A percentile compares a stretch with the other conserved stretches of the same genome.
These are phyloP conservation scores for Centroberyx gerrardi DNA, from an alignment of 2,797 vertebrate species.

Conservation along the genomic window DNA sequence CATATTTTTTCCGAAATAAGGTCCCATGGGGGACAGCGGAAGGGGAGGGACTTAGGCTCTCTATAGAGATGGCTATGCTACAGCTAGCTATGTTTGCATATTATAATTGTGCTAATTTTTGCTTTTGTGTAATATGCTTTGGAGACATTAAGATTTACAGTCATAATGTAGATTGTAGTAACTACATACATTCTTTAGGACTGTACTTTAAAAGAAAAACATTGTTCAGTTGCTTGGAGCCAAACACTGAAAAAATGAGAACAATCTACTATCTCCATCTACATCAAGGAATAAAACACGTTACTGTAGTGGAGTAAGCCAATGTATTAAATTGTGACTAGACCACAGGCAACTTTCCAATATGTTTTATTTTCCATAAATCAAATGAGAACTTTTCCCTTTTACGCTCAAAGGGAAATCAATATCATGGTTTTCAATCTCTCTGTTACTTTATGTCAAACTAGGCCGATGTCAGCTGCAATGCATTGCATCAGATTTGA, in stretches of 20 bases:
- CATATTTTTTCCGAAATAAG: too few species aligned
- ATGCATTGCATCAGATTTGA: constrained; percentile 46
- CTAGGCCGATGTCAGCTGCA: constrained; percentile 49
- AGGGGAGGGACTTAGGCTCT: too few species aligned
- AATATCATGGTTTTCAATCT: constrained; percentile 59
- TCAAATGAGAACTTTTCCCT: constrained; percentile 52
- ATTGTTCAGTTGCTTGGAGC: neutral
- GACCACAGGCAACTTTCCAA: constrained; percentile 50
- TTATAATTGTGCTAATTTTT: constrained; percentile 50
- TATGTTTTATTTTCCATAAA: constrained; percentile 62
- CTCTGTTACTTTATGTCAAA: constrained; percentile 47
- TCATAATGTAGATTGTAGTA: constrained; percentile 27
- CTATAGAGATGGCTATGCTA: constrained; percentile 31
- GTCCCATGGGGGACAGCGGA: too few species aligned
- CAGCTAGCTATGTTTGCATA: constrained; percentile 56
- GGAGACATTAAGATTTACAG: constrained; percentile 28
- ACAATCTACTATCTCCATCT: constrained; percentile 29
- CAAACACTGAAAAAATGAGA: constrained; percentile 10
- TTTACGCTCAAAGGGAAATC: constrained; percentile 49
- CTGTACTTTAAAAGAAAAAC: constrained; percentile 22
- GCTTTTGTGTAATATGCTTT: constrained; percentile 29
- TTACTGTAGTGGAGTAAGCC: constrained; percentile 36
- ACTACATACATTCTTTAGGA: constrained; percentile 7
- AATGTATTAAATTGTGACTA: constrained; percentile 35
- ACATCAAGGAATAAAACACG: constrained; percentile 33